Percentiles rank a stretch among this genome's conserved stretches.
Conservation (phyloP, 2,797 vertebrate genomes). For the Cetoscarus ocellatus region DNA sequence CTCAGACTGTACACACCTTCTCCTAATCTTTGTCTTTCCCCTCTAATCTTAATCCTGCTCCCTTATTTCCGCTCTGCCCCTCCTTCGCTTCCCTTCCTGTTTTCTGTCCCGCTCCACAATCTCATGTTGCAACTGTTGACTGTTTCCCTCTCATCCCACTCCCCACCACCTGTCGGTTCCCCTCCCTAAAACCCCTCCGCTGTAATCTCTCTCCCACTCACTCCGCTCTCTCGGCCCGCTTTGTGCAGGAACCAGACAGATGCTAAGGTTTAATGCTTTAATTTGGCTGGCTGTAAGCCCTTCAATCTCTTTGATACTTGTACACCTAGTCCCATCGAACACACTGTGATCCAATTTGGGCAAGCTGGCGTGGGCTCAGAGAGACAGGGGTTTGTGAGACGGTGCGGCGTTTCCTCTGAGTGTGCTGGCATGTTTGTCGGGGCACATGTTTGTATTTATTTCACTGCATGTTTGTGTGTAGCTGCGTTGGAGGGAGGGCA, state of each 20-base stretch:
- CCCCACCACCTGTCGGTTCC: conserved; percentile 50
- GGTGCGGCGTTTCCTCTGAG: conserved; percentile 28
- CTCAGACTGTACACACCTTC: neutral
- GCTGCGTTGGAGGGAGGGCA: conserved; percentile 22
- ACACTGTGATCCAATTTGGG: conserved; percentile 77
- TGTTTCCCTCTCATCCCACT: conserved; percentile 40
- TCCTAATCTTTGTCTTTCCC: conserved; percentile 14
- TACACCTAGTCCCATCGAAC: conserved; percentile 71
- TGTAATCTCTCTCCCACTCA: conserved; percentile 63
- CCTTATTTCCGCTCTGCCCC: neutral
- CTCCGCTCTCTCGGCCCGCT: conserved; percentile 45
- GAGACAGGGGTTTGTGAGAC: conserved; percentile 37
- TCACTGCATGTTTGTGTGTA: conserved; percentile 28
- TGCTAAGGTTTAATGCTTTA: conserved; percentile 77
- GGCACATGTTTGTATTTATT: conserved; percentile 40
- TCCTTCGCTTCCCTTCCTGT: neutral
- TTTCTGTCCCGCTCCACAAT: conserved; percentile 19
- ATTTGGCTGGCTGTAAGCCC: conserved; percentile 76
- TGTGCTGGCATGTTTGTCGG: conserved; percentile 47
- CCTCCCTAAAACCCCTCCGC: conserved; percentile 45
- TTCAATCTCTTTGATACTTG: conserved; percentile 78
- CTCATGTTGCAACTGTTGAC: conserved; percentile 34
- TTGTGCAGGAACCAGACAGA: conserved; percentile 63
- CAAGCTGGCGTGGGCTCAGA: conserved; percentile 62
- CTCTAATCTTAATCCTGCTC: neutral